These are phyloP conservation scores for Percina caprodes DNA, from an alignment of 2,113 vertebrate genomes.

Conservation along the genomic window DNA sequence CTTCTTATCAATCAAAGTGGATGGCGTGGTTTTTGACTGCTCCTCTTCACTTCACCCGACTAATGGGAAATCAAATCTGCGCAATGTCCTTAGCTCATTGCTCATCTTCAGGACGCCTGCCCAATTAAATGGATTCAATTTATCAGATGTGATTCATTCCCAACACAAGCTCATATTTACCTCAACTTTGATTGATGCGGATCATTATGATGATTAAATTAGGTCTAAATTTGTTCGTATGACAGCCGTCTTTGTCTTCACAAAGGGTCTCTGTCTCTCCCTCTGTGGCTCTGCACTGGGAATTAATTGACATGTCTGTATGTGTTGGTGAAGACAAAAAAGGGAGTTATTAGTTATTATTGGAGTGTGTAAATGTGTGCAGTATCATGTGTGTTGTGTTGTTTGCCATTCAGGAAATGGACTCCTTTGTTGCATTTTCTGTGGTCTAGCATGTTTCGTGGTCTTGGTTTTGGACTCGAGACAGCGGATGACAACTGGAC, in stretches of 20 bases:
- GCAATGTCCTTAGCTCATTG: conserved; percentile 58
- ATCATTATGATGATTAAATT: conserved; percentile 71
- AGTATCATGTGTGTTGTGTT: conserved; percentile 10
- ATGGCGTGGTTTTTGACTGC: conserved; percentile 28
- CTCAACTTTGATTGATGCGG: conserved; percentile 71
- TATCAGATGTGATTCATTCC: conserved; percentile 67
- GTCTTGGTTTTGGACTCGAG: conserved; percentile 50
- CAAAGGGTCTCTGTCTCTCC: conserved; percentile 20
- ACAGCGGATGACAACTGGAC: conserved; percentile 28
- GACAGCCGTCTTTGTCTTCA: conserved; percentile 52
- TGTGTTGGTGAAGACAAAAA: conserved; percentile 20
- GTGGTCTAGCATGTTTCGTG: conserved; percentile 38
- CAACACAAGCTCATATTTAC: conserved; percentile 69
- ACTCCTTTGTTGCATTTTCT: conserved; percentile 34
- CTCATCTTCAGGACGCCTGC: conserved; percentile 62
- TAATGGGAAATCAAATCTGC: conserved; percentile 71
- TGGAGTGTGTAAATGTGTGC: background rate
- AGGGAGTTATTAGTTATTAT: conserved; percentile 1
- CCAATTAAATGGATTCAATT: conserved; percentile 75
- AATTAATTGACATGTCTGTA: conserved; percentile 15
- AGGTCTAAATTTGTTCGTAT: conserved; percentile 52
- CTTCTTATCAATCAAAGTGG: conserved; percentile 47
- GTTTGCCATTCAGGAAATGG: background rate
- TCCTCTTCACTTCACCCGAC: conserved; percentile 48
- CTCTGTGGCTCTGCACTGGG: conserved; percentile 13